phyloP scores from a whole-genome alignment of 2,797 vertebrate species.

The Hydrophis major region DNA sequence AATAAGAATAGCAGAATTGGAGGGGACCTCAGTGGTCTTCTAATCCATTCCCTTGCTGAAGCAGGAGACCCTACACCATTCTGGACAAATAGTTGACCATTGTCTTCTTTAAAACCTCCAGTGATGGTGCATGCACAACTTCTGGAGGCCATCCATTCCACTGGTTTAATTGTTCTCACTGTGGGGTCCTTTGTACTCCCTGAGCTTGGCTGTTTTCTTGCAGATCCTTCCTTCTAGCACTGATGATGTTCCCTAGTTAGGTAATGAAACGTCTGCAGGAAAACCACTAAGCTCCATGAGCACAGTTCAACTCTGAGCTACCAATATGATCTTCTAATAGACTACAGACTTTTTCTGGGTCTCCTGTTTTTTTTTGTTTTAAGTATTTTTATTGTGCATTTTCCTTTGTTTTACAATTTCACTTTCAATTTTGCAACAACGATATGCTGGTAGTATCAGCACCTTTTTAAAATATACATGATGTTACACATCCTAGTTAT shows the following conservation, averaged over 20 bases:
- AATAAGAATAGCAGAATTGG: background rate
- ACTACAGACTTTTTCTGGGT: background rate
- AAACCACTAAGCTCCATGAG: background rate
- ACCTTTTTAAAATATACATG: too few relatives aligned
- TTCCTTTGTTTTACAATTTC: too few relatives aligned
- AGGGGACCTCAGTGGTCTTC: background rate
- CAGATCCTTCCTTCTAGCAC: background rate
- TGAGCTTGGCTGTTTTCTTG: background rate
- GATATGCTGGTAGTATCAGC: too few relatives aligned
- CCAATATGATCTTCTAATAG: background rate
- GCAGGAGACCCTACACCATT: background rate
- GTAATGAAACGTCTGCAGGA: background rate
- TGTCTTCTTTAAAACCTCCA: background rate
- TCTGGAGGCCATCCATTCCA: background rate
- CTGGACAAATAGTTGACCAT: background rate
- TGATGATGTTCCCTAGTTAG: background rate
- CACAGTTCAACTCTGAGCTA: background rate
- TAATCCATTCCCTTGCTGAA: background rate
- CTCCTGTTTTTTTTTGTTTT: background rate
- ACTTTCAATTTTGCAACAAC: too few relatives aligned
- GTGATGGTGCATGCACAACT: background rate
- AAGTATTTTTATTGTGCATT: too few relatives aligned
- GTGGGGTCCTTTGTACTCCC: background rate
- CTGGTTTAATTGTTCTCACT: background rate
- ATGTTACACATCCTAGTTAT: too few relatives aligned